Evolutionary conservation across 2,797 vertebrate genomes (phyloP).

Genomic region (Synanceia verrucosa): DNA sequence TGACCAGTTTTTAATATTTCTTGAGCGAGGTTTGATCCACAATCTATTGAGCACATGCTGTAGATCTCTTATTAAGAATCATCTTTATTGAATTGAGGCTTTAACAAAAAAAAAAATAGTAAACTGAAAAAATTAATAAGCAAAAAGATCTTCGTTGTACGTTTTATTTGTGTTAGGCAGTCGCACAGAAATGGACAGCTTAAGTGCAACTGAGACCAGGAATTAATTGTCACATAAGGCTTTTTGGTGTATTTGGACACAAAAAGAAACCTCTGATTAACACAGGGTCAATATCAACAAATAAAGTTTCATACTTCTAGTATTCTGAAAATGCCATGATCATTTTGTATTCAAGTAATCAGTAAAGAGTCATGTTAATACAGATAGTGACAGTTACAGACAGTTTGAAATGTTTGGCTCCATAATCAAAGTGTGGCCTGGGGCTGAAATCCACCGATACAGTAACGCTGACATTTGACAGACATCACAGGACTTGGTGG

Average conservation of each 20-base stretch:
- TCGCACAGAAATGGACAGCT: slow-evolving; percentile 12
- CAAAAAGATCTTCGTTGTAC: not conserved
- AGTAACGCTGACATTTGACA: slow-evolving; percentile 9
- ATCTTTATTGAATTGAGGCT: not conserved
- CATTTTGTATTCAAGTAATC: slow-evolving; percentile 33
- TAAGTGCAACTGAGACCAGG: not conserved
- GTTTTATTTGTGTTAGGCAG: slow-evolving; percentile 49
- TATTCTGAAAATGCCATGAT: not conserved
- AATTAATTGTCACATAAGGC: slow-evolving; percentile 30
- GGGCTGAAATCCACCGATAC: slow-evolving; percentile 2
- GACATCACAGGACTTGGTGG: not conserved
- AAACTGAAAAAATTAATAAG: not conserved
- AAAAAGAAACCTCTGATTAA: not conserved
- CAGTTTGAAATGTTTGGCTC: slow-evolving; percentile 12
- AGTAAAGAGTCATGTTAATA: not conserved
- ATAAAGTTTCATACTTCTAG: not conserved
- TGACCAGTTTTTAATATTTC: not conserved
- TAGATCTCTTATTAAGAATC: not conserved
- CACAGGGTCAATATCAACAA: not conserved
- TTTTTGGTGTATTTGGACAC: slow-evolving; percentile 36
- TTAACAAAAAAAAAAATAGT: not conserved
- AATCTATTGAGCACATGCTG: not conserved
- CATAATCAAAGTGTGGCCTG: not conserved
- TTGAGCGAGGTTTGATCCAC: not conserved
- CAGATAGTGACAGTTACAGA: not conserved